Conservation (phyloP, 2,888 invertebrate species). For the Latrodectus elegans region DNA sequence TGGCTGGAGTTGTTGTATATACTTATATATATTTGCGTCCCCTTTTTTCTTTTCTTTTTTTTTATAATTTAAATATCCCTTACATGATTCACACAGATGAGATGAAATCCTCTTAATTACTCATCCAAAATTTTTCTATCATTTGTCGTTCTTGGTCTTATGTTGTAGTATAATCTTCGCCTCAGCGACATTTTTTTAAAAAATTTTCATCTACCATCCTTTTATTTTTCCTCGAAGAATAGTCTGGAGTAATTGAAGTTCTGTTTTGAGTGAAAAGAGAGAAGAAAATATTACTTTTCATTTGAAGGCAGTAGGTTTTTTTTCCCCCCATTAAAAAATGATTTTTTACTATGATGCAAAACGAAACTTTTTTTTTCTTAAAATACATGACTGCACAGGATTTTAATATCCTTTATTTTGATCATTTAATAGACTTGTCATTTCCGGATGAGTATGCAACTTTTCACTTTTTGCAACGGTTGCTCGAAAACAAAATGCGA, state of each 20-base stretch:
- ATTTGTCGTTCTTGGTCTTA: constrained; percentile 21
- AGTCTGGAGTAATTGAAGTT: not conserved
- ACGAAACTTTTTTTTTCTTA: too few species aligned
- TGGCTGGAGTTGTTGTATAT: not conserved
- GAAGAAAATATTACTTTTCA: not conserved
- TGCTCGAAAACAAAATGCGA: too few species aligned
- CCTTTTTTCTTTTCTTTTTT: not conserved
- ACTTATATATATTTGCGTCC: too few species aligned
- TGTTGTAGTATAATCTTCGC: constrained; percentile 13
- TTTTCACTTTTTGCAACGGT: too few species aligned
- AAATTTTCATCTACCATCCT: not conserved
- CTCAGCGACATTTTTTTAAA: not conserved
- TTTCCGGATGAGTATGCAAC: too few species aligned
- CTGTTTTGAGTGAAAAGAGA: not conserved
- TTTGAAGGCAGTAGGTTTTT: not conserved
- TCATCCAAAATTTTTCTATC: not conserved
- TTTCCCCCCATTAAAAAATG: not conserved
- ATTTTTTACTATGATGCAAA: too few species aligned
- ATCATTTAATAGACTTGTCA: too few species aligned
- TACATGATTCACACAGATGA: not conserved
- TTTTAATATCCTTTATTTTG: too few species aligned
- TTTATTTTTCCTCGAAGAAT: too few species aligned
- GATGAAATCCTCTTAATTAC: constrained; percentile 36
- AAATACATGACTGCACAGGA: too few species aligned
- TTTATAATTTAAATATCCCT: not conserved